Base-by-base conservation (phyloP, 2,113 vertebrate genomes). In the Brachirus orientalis region DNA sequence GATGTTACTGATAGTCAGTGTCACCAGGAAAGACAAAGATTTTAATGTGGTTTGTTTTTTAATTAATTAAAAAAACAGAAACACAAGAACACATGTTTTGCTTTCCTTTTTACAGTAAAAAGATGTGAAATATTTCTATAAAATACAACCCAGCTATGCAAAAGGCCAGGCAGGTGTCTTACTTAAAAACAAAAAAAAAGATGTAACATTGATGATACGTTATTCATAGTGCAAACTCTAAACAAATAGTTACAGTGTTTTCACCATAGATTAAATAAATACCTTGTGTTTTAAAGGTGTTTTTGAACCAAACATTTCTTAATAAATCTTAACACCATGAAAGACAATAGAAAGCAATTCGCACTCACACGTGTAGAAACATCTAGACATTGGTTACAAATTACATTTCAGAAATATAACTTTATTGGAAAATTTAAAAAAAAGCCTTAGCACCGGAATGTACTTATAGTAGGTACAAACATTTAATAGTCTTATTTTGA, bases 191-290 rank as follows among this genome's bases (percentile, higher is more conserved):
- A 28, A 44, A 45, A 59, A 46, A 75, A 17, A 17, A 55, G 44
- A 77, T 20, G 11, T 57, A 53, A 69, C 41, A 43, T 40, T 73
- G 2, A 63, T 16, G 18, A 46, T 46, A 50, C 16, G 1, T 3
- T 37, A 3, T 65, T 64, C 17, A 19, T 62, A 72, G 66, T 76
- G 13, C 63, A 72, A n/a, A 72, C 7, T 17, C 7, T n/a, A 57
- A 54, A 64, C n/a, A n/a, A n/a, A n/a, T n/a, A n/a, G n/a, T n/a
- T n/a, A n/a, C n/a, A n/a, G 63, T 78, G 72, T 43, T 71, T 63
- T 16, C 22, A 73, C 33, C 7, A 45, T 55, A 22, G 28, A 54
- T n/a, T n/a, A n/a, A 58, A 16, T 16, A 44, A n/a, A 19, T 18
- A 44, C 6, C n/a, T 41, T 57, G 16, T 43, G 11, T 51, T 20